phyloP scores from a whole-genome alignment of 2,113 vertebrate genomes.

The Hippocampus zosterae region DNA sequence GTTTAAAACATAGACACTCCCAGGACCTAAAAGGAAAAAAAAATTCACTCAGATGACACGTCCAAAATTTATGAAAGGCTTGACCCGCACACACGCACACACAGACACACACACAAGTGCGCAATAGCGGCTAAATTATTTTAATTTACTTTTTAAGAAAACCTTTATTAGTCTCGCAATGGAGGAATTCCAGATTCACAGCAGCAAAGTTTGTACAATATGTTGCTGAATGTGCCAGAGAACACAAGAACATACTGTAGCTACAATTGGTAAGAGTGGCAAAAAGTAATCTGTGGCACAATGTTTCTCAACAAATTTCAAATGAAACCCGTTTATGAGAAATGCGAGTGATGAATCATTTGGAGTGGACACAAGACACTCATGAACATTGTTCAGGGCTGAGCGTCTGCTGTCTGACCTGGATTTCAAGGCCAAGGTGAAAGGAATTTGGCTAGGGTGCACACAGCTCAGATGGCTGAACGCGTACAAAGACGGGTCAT shows the following conservation, averaged over 20 bases:
- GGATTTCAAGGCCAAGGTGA: constrained; percentile 2
- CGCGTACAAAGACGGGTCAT: constrained; percentile 14
- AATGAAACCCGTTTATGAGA: constrained; percentile 1
- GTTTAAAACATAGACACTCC: constrained; percentile 99
- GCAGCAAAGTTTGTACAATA: too few relatives aligned
- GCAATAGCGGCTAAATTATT: too few relatives aligned
- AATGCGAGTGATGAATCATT: constrained; percentile 3
- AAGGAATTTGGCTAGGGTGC: constrained; percentile 24
- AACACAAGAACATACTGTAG: background rate
- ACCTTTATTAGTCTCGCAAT: too few relatives aligned
- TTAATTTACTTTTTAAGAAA: too few relatives aligned
- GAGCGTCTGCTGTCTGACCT: background rate
- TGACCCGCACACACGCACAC: background rate
- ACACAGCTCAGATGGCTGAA: constrained; percentile 4
- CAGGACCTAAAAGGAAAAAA: constrained; percentile 82
- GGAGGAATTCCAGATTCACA: too few relatives aligned
- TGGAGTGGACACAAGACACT: constrained; percentile 16
- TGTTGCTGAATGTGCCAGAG: background rate
- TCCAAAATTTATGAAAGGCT: background rate
- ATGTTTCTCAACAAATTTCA: background rate
- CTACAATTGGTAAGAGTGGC: background rate
- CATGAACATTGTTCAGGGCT: background rate
- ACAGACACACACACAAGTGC: too few relatives aligned
- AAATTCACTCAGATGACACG: background rate
- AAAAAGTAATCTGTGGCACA: background rate